Evolutionary conservation across 2,113 vertebrate genomes (phyloP), one percentile per base, ranked within the genome.

Genomic region (Oceanites oceanicus): DNA sequence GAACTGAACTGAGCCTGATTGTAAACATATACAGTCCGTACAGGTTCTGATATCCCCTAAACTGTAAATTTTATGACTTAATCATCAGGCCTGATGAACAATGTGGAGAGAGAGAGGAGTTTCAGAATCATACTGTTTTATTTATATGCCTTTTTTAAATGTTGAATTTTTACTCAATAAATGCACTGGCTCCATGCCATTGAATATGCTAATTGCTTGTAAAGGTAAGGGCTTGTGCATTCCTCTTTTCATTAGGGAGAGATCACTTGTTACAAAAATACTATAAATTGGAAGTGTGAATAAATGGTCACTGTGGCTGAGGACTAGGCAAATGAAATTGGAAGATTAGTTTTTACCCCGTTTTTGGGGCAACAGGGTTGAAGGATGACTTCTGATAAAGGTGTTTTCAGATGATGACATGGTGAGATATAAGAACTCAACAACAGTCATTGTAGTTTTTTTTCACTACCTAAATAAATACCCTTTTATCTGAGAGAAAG

Each of bases 261-360:
- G 32, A 55, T 63, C 8, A 7, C 20, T 66, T 85, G 20, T 23
- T 85, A 59, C 17, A 68, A 55, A 88, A 87, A 13, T 9, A 34
- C 3, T 40, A 0, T 34, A 6, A 68, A 47, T 70, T 79, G 29
- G 12, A 50, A n/a, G 7, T 13, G 12, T 71, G n/a, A 83, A 11
- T 71, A 71, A 9, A 10, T 58, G 34, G 20, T 44, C 21, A 16
- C 5, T 55, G 29, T 70, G 42, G 25, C 44, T 49, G 36, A 49
- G 27, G 15, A 62, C 13, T 29, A 74, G 25, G 25, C 22, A 67
- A 81, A 44, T 0, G 0, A 87, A 42, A 61, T 1, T 29, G 26
- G 21, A 73, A 71, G 11, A 20, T 62, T 12, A 38, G 12, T 11
- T 73, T 66, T 82, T 52, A 45, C 5, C 12, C 4, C 2, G 3